phyloP scores from a whole-genome alignment of 2,113 vertebrate species.

The Petrocephalus microphthalmus region DNA sequence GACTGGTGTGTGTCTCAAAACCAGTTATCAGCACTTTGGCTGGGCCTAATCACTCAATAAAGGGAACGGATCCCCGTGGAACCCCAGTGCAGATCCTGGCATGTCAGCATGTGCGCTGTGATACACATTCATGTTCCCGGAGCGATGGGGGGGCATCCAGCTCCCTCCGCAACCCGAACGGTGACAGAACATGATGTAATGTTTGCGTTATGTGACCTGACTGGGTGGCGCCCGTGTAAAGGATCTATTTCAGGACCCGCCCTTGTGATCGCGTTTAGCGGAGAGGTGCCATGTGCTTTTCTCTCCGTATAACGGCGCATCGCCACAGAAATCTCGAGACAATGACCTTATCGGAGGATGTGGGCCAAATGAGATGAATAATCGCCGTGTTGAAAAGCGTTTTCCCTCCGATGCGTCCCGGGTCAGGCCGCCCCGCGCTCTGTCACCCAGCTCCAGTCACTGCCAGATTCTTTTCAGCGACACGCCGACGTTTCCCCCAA shows the following conservation, averaged over 20 bases:
- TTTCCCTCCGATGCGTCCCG: neutral
- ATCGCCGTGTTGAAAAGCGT: conserved; percentile 14
- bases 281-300: neutral
- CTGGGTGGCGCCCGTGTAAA: neutral
- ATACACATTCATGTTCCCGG: neutral
- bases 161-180: neutral
- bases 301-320: neutral
- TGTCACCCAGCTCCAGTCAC: neutral
- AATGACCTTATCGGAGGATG: neutral
- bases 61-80: neutral
- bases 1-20: neutral
- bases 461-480: neutral
- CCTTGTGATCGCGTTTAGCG: neutral
- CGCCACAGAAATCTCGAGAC: neutral
- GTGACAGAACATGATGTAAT: conserved; percentile 5
- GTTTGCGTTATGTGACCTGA: neutral
- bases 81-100: neutral
- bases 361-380: conserved; percentile 6
- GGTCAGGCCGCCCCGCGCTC: neutral
- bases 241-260: neutral
- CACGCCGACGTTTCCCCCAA: neutral
- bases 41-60: neutral
- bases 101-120: neutral
- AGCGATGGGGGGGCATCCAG: neutral
- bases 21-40: neutral